Conservation (phyloP, 2,888 invertebrate species). For the Helicoverpa assulta region DNA sequence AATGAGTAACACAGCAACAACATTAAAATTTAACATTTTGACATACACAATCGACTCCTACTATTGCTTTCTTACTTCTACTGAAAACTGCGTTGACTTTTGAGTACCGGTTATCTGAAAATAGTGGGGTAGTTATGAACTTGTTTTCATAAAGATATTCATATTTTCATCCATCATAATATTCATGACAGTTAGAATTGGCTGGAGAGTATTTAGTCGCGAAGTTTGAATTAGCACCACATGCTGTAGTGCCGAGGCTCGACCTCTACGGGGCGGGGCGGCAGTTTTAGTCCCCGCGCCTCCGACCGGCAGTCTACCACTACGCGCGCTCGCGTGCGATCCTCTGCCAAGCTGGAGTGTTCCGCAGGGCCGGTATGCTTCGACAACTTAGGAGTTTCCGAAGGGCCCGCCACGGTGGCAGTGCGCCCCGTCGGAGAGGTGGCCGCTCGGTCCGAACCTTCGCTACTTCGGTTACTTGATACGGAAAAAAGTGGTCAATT, state of each 20-base stretch:
- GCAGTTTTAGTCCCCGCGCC: slow-evolving; percentile 66
- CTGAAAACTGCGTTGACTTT: too few species aligned
- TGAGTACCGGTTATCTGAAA: neutral
- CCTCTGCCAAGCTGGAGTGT: slow-evolving; percentile 86
- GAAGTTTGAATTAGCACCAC: slow-evolving; percentile 81
- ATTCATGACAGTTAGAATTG: slow-evolving; percentile 55
- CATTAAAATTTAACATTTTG: too few species aligned
- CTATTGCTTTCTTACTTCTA: too few species aligned
- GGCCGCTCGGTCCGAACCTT: slow-evolving; percentile 83
- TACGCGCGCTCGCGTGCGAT: slow-evolving; percentile 86
- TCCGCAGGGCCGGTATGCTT: slow-evolving; percentile 88
- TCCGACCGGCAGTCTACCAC: slow-evolving; percentile 82
- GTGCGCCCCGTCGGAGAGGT: slow-evolving; percentile 84
- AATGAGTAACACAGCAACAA: too few species aligned
- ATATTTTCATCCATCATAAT: slow-evolving; percentile 33
- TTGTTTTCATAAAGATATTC: slow-evolving; percentile 22
- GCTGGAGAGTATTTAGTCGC: slow-evolving; percentile 64
- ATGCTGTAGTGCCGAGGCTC: slow-evolving; percentile 71
- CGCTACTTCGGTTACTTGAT: slow-evolving; percentile 84
- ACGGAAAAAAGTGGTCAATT: slow-evolving; percentile 84
- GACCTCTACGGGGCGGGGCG: slow-evolving; percentile 74
- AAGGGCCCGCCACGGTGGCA: slow-evolving; percentile 74
- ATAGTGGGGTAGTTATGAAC: slow-evolving; percentile 8
- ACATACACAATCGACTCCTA: too few species aligned
- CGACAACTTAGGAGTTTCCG: slow-evolving; percentile 87